A percentile compares a stretch with the other conserved stretches of the same genome.
phyloP scores from a whole-genome alignment of 2,113 vertebrate species.

The Hoplias malabaricus region DNA sequence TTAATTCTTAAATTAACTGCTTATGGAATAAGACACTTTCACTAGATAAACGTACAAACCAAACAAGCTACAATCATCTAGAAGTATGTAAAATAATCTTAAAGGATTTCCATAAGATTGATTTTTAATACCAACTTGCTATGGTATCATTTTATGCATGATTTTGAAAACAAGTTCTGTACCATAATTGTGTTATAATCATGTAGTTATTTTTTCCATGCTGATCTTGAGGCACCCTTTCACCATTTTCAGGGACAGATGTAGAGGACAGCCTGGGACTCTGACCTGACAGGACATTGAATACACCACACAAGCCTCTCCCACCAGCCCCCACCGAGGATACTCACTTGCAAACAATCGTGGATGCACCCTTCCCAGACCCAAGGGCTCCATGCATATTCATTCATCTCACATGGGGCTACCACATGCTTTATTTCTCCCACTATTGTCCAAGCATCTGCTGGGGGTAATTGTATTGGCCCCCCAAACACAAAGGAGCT shows the following conservation, averaged over 20 bases:
- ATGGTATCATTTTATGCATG: no score
- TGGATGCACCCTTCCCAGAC: slow-evolving; percentile 27
- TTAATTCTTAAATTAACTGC: no score
- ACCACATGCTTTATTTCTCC: slow-evolving; percentile 31
- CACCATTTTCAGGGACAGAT: slow-evolving; percentile 27
- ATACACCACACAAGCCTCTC: neutral
- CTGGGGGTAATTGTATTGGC: slow-evolving; percentile 32
- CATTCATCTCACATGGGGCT: slow-evolving; percentile 30
- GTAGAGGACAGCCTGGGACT: slow-evolving; percentile 30
- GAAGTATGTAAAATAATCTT: no score
- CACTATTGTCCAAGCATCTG: slow-evolving; percentile 56
- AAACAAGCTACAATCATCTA: no score
- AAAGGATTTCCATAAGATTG: no score
- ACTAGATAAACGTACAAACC: no score
- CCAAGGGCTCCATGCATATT: slow-evolving; percentile 41
- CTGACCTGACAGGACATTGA: neutral
- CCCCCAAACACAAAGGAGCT: slow-evolving; percentile 34
- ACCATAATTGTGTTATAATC: neutral
- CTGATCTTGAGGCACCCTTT: neutral
- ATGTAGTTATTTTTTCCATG: neutral
- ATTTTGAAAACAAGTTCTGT: no score
- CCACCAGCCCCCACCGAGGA: slow-evolving; percentile 17
- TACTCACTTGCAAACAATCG: slow-evolving; percentile 28
- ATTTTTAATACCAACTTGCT: no score
- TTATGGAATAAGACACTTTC: no score